Base-by-base conservation (phyloP, 2,888 invertebrate species). In the Synergus japonicus region DNA sequence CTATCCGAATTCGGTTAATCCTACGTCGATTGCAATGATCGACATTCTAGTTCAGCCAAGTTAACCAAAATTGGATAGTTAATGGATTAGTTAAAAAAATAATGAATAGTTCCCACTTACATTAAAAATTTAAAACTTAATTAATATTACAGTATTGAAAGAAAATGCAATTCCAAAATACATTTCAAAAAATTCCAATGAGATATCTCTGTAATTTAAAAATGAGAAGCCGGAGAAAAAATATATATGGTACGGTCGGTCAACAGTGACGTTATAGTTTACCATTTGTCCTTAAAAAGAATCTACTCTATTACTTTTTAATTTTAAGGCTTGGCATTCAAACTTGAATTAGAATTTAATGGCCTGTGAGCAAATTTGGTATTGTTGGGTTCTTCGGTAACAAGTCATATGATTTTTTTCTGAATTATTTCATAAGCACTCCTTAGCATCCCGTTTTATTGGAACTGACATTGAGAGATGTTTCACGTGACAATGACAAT, bases 401-500 rank as follows among this genome's bases (percentile, higher is more conserved):
- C 22, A 46, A 67, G 22, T 44, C 44, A 46, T 44, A 67, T 12
- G 8, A 43, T 67, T 22, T 44, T 44, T 46, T 67, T 44, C 67
- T 67, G 37, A 22, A 13, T 41, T 37, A 37, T 37, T 65, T 41
- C 41, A 65, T 65, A 65, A 65, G 65, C 65, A 65, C 65, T 65
- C 44, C 66, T 44, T 66, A 44, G 43, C 10, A 43, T 66, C 43
- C 18, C 9, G 8, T 66, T 66, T 65, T 29, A n/a, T 41, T 65
- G 10, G 2, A 37, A 37, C 15, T 58, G n/a, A 58, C 37, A 41
- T 67, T 29, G 73, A 49, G 54, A 37, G 54, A 73, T 73, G 54
- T 73, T 60, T 49, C 29, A 69, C 49, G 29, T 69, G 49, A 69
- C 49, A 69, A 49, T 15, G 29, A 73, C n/a, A 73, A 73, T 73